These are phyloP conservation scores for Drosophila lowei DNA, from an alignment of 1,140 invertebrate genomes.

Conservation along the genomic window DNA sequence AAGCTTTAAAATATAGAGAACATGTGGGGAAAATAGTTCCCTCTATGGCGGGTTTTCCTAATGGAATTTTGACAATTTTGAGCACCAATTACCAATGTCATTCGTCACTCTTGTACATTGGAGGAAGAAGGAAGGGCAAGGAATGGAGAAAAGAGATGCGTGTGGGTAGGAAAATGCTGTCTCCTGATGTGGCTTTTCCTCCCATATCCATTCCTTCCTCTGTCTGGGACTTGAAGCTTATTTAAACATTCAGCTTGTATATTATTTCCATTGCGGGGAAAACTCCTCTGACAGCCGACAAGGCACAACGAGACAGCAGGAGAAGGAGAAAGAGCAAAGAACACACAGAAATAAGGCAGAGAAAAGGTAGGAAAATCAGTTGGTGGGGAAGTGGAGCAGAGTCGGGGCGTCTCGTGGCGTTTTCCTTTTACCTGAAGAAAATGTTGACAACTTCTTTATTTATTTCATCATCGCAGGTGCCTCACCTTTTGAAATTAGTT, in stretches of 20 bases:
- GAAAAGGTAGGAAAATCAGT: slow-evolving; percentile 9
- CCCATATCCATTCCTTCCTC: background rate
- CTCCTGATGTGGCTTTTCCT: background rate
- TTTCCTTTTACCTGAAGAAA: slow-evolving; percentile 26
- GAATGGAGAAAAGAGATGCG: background rate
- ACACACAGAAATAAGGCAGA: slow-evolving; percentile 23
- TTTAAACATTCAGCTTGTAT: slow-evolving; percentile 57
- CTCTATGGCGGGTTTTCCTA: slow-evolving; percentile 4
- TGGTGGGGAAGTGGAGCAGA: background rate
- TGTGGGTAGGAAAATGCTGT: slow-evolving; percentile 4
- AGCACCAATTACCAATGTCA: slow-evolving; percentile 66
- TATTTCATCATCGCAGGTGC: slow-evolving; percentile 1
- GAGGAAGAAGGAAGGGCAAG: background rate
- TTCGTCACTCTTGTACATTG: slow-evolving; percentile 49
- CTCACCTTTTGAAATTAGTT: slow-evolving; percentile 42
- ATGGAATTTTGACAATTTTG: slow-evolving; percentile 59
- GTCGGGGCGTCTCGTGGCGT: background rate
- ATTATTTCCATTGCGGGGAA: slow-evolving; percentile 50
- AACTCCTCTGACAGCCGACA: slow-evolving; percentile 47
- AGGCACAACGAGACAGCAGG: slow-evolving; percentile 27
- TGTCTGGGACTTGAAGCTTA: slow-evolving; percentile 38
- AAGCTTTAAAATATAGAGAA: slow-evolving; percentile 27
- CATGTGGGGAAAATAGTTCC: slow-evolving; percentile 1
- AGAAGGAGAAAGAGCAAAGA: slow-evolving; percentile 10
- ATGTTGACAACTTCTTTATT: slow-evolving; percentile 41